Evolutionary conservation across 2,888 invertebrate genomes (phyloP).

Genomic region (Panorpa germanica): DNA sequence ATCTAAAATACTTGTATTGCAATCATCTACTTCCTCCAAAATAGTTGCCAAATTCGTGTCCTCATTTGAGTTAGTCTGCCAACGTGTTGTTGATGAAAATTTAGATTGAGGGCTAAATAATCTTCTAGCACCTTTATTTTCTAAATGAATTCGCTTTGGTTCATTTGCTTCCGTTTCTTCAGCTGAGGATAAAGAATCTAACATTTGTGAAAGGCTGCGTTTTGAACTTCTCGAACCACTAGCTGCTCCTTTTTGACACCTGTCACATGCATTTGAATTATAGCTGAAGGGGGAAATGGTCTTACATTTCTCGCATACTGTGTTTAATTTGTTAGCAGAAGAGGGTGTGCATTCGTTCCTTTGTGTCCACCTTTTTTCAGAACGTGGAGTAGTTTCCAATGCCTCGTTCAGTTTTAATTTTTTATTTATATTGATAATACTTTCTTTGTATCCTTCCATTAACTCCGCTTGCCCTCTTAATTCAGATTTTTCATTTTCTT

Average conservation of each 20-base stretch:
- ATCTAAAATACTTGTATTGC: background rate
- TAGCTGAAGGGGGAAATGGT: no score
- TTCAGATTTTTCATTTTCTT: slow-evolving; percentile 21
- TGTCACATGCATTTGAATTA: slow-evolving; percentile 6
- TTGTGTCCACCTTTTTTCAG: slow-evolving; percentile 26
- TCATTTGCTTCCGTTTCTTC: slow-evolving; percentile 15
- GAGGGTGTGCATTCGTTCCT: slow-evolving; percentile 20
- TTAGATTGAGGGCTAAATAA: slow-evolving; percentile 27
- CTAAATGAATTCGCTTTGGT: slow-evolving; percentile 25
- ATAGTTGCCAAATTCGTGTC: slow-evolving; percentile 15
- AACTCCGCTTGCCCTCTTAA: slow-evolving; percentile 29
- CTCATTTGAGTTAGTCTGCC: slow-evolving; percentile 9
- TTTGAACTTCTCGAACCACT: slow-evolving; percentile 18
- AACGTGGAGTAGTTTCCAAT: slow-evolving; percentile 29
- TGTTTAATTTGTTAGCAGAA: slow-evolving; percentile 6
- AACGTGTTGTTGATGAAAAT: slow-evolving; percentile 12
- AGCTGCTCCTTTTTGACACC: slow-evolving; percentile 9
- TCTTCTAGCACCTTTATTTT: slow-evolving; percentile 24
- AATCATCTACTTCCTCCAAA: slow-evolving; percentile 15
- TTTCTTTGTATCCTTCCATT: slow-evolving; percentile 19
- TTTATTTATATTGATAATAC: slow-evolving; percentile 15
- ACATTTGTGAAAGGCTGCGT: slow-evolving; percentile 21
- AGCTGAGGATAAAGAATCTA: slow-evolving; percentile 17
- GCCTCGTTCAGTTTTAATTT: slow-evolving; percentile 8
- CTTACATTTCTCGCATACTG: background rate